Evolutionary conservation across 2,797 vertebrate genomes (phyloP), one percentile per base, ranked within the genome.

Genomic region (Spinus olivaceus): DNA sequence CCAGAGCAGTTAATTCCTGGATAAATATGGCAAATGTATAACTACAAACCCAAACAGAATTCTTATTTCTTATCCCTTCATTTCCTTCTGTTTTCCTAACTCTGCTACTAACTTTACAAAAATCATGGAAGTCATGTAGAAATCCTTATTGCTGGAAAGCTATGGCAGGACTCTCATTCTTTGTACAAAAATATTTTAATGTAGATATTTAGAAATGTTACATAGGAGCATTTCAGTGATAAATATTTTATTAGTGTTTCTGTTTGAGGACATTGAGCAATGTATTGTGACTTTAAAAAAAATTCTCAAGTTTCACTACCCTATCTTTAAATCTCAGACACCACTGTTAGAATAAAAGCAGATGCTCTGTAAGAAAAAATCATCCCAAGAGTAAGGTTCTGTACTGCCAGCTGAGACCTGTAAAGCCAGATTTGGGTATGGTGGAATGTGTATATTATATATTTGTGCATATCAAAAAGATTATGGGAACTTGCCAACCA

Each of bases 201-300:
- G 89, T 41, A 42, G 57, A 60, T 77, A 81, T 76, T 92, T 91
- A 94, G 73, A 83, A 95, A 89, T 66, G 41, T 92, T 91, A 92
- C 86, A 44, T 78, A 92, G 79, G 76, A 94, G 67, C 53, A 89
- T 94, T 93, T 92, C 81, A 92, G 81, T 96, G 94, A 96, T 53
- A 93, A 96, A 94, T 94, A 92, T 51, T 96, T 93, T 90, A 95
- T 93, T 90, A 92, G 66, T 86, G 88, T 80, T 96, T 96, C 83
- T 91, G 64, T 76, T 85, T 78, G 73, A 82, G 28, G 87, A 90
- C 85, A 89, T 6, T 57, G 47, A 90, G 56, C 81, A 86, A 82
- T 18, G 65, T n/a, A 71, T 71, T 66, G 67, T 82, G 80, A 88
- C 57, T 79, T 86, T 0, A 0, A 49, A 67, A 92, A 92, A 76